Percentiles rank a stretch among this genome's conserved stretches.
These are phyloP conservation scores for Rutpela maculata DNA, from an alignment of 2,888 invertebrate species.

Conservation along the genomic window DNA sequence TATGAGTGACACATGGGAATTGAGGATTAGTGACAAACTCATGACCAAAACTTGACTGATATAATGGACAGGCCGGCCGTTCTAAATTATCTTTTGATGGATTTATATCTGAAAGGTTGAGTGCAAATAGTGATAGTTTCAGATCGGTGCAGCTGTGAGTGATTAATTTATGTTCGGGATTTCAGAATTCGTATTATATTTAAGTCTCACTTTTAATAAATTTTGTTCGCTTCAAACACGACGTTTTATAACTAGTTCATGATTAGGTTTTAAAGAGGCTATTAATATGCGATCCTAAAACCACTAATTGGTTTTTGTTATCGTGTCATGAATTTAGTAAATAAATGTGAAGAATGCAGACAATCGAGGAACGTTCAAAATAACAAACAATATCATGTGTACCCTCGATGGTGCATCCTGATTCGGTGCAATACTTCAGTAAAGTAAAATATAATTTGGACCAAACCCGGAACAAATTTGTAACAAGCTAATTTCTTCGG, in stretches of 20 bases:
- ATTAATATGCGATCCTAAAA: background rate
- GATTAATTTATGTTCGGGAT: slow-evolving; percentile 35
- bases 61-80: slow-evolving; percentile 55
- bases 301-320: background rate
- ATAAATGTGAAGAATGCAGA: background rate
- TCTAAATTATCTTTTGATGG: slow-evolving; percentile 59
- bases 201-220: slow-evolving; percentile 13
- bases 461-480: too few species aligned
- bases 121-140: slow-evolving; percentile 60
- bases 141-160: slow-evolving; percentile 54
- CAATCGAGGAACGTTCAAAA: too few species aligned
- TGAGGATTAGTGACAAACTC: slow-evolving; percentile 57
- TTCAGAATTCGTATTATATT: slow-evolving; percentile 22
- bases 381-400: too few species aligned
- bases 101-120: slow-evolving; percentile 60
- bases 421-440: too few species aligned
- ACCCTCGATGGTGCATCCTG: too few species aligned
- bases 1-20: slow-evolving; percentile 49
- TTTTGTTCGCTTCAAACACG: slow-evolving; percentile 3
- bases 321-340: background rate
- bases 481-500: too few species aligned
- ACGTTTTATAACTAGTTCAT: background rate
- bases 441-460: too few species aligned
- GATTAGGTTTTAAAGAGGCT: slow-evolving; percentile 5
- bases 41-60: slow-evolving; percentile 58